Base-by-base conservation (phyloP, 2,797 vertebrate genomes). In the Enteromius paludinosus region DNA sequence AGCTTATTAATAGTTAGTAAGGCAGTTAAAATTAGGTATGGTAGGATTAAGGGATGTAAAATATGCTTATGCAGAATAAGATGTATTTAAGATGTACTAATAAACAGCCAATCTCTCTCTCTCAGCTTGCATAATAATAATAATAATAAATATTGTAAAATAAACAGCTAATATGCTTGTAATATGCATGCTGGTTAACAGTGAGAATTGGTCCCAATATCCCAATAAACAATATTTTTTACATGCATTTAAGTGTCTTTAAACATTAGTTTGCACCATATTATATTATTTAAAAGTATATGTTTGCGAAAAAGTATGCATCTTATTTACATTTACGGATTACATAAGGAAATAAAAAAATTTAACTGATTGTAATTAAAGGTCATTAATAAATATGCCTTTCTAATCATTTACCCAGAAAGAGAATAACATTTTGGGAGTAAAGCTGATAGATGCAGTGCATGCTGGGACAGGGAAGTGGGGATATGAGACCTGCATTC, bases 401-500 rank as follows among this genome's bases (percentile, higher is more conserved):
- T 41, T 41, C 11, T 41, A 41, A 41, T 11, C 38, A 41, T 41
- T 41, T 41, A 41, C 2, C 41, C 41, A 17, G 14, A 62, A 7
- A 28, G 11, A 62, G 25, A 61, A 62, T 62, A 7, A 28, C 3
- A 25, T 9, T 30, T 30, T 33, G 17, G 2, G 7, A 18, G 30
- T 33, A 8, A 11, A 66, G 49, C 69, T 54, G 41, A 65, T 18
- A 15, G 14, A 15, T 28, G 25, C 25, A 30, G 14, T 17, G 35
- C 35, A 52, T 61, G 49, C 41, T 77, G 43, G 15, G 28, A 76
- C 15, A 45, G 30, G 35, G 1, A 47, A 62, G 49, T 38, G 47
- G 20, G 35, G 78, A 38, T 61, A 5, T 68, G 30, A 41, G 90
- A 97, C 96, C 96, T 96, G 95, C 96, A 97, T 79, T 93, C 89